A percentile compares a stretch with the other conserved stretches of the same genome.
Evolutionary conservation across 2,888 invertebrate genomes (phyloP).

Genomic region (Merodon equestris): DNA sequence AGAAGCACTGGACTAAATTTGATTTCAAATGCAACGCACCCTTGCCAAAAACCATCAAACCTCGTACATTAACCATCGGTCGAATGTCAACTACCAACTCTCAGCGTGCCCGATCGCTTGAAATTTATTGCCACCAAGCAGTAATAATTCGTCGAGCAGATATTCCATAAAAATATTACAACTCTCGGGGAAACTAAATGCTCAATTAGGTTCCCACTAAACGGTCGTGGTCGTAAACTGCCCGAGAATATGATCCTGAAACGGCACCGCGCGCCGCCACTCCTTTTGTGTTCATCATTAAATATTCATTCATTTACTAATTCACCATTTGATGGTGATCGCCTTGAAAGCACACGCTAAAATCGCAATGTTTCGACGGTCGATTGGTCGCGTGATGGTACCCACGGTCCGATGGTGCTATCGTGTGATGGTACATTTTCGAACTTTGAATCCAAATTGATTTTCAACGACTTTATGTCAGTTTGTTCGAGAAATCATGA

Average conservation of each 20-base stretch:
- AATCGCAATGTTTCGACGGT: constrained; percentile 23
- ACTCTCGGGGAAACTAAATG: constrained; percentile 14
- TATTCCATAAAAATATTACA: no score
- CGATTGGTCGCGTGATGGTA: no score
- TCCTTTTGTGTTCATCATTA: constrained; percentile 39
- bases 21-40: constrained; percentile 35
- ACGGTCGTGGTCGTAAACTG: constrained; percentile 10
- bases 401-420: no score
- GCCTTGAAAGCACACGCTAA: constrained; percentile 28
- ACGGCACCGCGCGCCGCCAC: background rate
- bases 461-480: constrained; percentile 54
- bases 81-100: no score
- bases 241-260: background rate
- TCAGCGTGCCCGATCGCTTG: no score
- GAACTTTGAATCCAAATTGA: constrained; percentile 47
- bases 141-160: no score
- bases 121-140: no score
- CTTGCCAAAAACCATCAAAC: no score
- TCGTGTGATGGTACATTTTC: no score
- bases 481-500: constrained; percentile 9
- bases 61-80: no score
- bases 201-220: constrained; percentile 36
- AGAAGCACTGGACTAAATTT: constrained; percentile 44
- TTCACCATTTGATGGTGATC: constrained; percentile 35
- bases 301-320: constrained; percentile 36